Evolutionary conservation across 2,113 vertebrate genomes (phyloP).

Genomic region (Psilopsiagon aurifrons): DNA sequence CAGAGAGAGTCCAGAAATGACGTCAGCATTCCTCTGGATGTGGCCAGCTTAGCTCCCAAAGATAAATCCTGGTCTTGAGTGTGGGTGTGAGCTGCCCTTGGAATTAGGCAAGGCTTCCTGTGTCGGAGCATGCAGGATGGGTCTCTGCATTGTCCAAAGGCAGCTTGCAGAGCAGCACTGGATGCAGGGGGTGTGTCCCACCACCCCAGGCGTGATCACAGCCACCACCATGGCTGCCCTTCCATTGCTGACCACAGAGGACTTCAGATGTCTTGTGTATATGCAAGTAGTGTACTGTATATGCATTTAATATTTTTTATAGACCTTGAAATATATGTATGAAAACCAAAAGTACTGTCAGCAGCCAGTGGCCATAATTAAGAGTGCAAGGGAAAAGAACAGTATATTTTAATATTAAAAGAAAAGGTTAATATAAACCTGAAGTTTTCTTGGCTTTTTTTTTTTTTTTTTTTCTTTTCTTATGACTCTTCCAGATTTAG

Average conservation of each 20-base stretch:
- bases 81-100: background rate
- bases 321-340: background rate
- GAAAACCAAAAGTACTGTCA: background rate
- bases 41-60: background rate
- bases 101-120: background rate
- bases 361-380: background rate
- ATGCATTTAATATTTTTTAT: background rate
- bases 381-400: background rate
- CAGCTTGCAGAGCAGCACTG: background rate
- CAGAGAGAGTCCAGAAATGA: background rate
- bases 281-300: background rate
- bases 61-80: background rate
- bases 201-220: background rate
- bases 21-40: background rate
- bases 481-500: background rate
- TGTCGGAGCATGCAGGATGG: fast-evolving
- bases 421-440: background rate
- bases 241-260: background rate
- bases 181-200: background rate
- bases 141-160: background rate
- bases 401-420: background rate
- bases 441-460: background rate
- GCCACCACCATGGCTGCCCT: background rate
- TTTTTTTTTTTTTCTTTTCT: background rate
- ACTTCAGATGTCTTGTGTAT: background rate